Conservation (phyloP, 2,888 invertebrate species). For the Odontothrips loti region DNA sequence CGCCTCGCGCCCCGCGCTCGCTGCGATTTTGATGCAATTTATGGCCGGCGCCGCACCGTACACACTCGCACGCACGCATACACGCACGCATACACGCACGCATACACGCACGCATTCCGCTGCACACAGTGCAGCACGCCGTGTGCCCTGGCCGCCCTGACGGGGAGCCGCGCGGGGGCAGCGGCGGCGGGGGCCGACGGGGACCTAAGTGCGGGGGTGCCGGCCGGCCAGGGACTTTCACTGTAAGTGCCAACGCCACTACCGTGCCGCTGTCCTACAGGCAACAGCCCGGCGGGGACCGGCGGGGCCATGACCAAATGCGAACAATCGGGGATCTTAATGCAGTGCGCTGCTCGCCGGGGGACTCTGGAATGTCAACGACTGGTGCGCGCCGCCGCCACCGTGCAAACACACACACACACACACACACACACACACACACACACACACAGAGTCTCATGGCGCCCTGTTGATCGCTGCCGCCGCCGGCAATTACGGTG, state of each 20-base stretch:
- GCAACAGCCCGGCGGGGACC: neutral
- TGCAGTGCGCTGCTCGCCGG: neutral
- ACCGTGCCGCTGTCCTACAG: neutral
- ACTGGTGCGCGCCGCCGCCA: neutral
- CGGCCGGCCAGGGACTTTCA: neutral
- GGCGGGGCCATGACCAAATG: conserved; percentile 8
- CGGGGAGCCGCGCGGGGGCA: neutral
- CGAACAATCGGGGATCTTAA: conserved; percentile 10
- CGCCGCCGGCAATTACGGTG: neutral
- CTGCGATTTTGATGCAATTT: neutral
- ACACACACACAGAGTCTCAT: neutral
- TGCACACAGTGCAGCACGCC: neutral
- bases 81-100: neutral
- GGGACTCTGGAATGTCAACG: neutral
- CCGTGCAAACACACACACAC: neutral
- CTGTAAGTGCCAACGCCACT: neutral
- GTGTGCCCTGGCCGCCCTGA: neutral
- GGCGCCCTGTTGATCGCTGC: neutral
- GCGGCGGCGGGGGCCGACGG: neutral
- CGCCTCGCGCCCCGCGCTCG: neutral
- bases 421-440: neutral
- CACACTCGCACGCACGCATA: neutral
- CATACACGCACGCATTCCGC: neutral
- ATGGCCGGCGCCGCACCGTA: neutral
- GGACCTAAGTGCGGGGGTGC: neutral